phyloP scores from a whole-genome alignment of 53 echinoderm and acorn worm genomes.

The Temnopleurus reevesii region DNA sequence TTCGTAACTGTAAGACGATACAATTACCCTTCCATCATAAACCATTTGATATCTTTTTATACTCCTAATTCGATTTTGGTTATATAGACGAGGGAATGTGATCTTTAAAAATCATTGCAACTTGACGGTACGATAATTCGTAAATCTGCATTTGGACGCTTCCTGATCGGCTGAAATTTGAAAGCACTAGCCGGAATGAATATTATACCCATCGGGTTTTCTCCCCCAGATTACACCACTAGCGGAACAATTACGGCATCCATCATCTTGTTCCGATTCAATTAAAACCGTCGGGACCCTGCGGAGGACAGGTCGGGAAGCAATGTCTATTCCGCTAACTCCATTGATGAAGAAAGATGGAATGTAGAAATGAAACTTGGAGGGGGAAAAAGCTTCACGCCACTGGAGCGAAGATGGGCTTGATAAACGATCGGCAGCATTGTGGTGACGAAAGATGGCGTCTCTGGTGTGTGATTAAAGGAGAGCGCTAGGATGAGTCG shows the following conservation, averaged over 20 bases:
- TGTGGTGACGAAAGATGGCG: conserved; percentile 29
- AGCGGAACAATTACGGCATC: conserved; percentile 38
- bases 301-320: neutral
- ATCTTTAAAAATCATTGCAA: too few species aligned
- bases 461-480: conserved; percentile 18
- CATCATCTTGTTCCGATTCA: conserved; percentile 42
- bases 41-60: too few species aligned
- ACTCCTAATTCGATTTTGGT: too few species aligned
- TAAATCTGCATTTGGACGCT: neutral
- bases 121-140: too few species aligned
- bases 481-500: neutral
- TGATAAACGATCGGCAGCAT: conserved; percentile 14
- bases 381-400: conserved; percentile 16
- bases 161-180: neutral
- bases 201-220: neutral
- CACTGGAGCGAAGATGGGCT: conserved; percentile 28
- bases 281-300: conserved; percentile 11
- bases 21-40: too few species aligned
- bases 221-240: conserved; percentile 12
- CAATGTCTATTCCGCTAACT: neutral
- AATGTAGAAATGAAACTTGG: neutral
- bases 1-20: too few species aligned
- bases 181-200: neutral
- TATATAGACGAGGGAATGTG: too few species aligned
- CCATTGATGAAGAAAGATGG: conserved; percentile 12